Base-by-base conservation (phyloP, 1,140 invertebrate genomes). In the Elysia chlorotica region DNA sequence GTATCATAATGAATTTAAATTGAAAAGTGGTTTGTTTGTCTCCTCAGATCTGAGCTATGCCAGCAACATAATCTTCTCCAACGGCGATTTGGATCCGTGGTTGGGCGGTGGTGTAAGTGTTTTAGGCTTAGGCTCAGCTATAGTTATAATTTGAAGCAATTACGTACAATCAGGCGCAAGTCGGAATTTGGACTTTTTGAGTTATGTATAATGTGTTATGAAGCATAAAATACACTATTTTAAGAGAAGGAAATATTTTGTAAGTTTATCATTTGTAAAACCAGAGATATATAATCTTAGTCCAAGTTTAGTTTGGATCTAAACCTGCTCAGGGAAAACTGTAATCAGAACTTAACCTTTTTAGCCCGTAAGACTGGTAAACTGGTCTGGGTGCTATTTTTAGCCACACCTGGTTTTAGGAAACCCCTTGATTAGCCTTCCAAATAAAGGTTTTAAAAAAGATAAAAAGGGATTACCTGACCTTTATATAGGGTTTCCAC, bases 21-120 rank as follows among this genome's bases (percentile, higher is more conserved):
- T n/a, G 23, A 72, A 36, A 25, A 4, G 2, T 41, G 28, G 23
- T n/a, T 66, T 61, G 69, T n/a, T 65, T 65, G 17, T 37, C 68
- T 74, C 65, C 77, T 86, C 87, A 72, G 88, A 91, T 0, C 73
- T 85, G 10, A 65, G 68, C n/a, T 65, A 66, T 65, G 66, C 81
- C 2, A 78, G 75, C 53, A 86, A 86, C 62, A 82, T 86, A 14
- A 78, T 85, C 10, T 85, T 86, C 65, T 82, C 82, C 25, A 86
- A 86, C 79, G 85, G 85, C 31, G 77, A 82, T 54, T 75, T 84
- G 56, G 85, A 86, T 59, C 85, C 85, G 5, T 86, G 84, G 84
- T 73, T 56, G 6, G 74, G 80, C 37, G 83, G 81, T 61, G 84
- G 84, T 77, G 83, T 87, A 78, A 81, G 79, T 82, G 23, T 30